These are phyloP conservation scores for Regulus satrapa DNA, from an alignment of 2,113 vertebrate species.

Conservation along the genomic window DNA sequence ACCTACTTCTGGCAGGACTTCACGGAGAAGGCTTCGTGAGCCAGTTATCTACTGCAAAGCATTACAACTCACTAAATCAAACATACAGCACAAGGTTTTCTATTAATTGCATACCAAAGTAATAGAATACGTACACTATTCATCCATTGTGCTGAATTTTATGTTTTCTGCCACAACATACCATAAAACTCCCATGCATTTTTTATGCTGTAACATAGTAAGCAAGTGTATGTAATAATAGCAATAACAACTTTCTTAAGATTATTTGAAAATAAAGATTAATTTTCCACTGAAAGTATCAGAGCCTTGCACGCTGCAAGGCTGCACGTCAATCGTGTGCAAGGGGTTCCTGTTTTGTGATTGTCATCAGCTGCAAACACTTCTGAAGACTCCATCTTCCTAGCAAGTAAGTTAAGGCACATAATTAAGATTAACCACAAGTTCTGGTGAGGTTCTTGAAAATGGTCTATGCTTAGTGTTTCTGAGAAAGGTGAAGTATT, in stretches of 20 bases:
- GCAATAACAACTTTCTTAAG: neutral
- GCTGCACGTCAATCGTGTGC: neutral
- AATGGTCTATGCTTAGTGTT: neutral
- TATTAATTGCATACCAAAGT: constrained; percentile 54
- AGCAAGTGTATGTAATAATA: neutral
- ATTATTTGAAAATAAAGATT: neutral
- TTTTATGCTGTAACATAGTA: neutral
- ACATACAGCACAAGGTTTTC: constrained; percentile 23
- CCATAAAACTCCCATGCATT: neutral
- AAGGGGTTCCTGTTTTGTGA: neutral
- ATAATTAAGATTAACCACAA: constrained; percentile 36
- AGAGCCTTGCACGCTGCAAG: neutral
- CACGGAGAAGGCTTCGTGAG: neutral
- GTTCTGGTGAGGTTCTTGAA: constrained; percentile 1
- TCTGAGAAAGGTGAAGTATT: constrained; percentile 48
- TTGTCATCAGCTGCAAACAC: neutral
- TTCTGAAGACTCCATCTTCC: neutral
- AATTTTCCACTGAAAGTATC: neutral
- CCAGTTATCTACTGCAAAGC: constrained; percentile 34
- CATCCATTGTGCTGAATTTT: constrained; percentile 12
- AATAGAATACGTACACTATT: constrained; percentile 23
- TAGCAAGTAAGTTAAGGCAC: neutral
- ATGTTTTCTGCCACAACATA: neutral
- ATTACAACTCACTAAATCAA: constrained; percentile 63
- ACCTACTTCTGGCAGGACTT: constrained; percentile 33